Percentiles rank a stretch among this genome's conserved stretches.
Conservation (phyloP, 2,888 invertebrate species). For the Drosophila histrio region DNA sequence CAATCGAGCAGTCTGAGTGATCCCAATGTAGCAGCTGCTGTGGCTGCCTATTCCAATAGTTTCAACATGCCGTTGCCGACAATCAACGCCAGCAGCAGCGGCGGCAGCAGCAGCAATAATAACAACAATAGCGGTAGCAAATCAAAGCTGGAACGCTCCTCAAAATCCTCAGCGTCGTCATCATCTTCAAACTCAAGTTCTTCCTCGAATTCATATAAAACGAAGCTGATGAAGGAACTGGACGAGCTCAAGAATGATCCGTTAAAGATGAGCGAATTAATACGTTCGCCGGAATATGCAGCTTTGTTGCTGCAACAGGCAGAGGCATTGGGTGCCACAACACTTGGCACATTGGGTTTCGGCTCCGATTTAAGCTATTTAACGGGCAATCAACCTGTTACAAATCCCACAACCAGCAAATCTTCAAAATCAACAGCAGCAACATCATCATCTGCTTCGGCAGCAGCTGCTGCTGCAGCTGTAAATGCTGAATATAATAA, state of each 20-base stretch:
- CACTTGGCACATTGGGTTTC: conserved; percentile 83
- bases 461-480: conserved; percentile 78
- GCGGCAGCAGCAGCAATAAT: conserved; percentile 35
- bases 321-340: conserved; percentile 83
- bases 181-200: conserved; percentile 80
- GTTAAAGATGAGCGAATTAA: conserved; percentile 83
- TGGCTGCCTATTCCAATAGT: conserved; percentile 80
- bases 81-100: conserved; percentile 31
- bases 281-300: conserved; percentile 84
- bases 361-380: conserved; percentile 82
- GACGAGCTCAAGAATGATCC: conserved; percentile 84
- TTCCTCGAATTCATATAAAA: conserved; percentile 83
- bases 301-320: conserved; percentile 84
- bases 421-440: conserved; percentile 59
- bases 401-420: conserved; percentile 49
- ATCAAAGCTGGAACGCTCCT: conserved; percentile 79
- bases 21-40: conserved; percentile 80
- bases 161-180: conserved; percentile 79
- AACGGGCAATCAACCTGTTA: conserved; percentile 60
- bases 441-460: conserved; percentile 49
- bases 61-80: conserved; percentile 77
- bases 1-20: conserved; percentile 65
- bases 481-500: conserved; percentile 82
- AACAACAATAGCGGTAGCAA: conserved; percentile 62
- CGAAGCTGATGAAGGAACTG: conserved; percentile 83